phyloP scores from a whole-genome alignment of 2,888 invertebrate genomes.

The Belgica antarctica region DNA sequence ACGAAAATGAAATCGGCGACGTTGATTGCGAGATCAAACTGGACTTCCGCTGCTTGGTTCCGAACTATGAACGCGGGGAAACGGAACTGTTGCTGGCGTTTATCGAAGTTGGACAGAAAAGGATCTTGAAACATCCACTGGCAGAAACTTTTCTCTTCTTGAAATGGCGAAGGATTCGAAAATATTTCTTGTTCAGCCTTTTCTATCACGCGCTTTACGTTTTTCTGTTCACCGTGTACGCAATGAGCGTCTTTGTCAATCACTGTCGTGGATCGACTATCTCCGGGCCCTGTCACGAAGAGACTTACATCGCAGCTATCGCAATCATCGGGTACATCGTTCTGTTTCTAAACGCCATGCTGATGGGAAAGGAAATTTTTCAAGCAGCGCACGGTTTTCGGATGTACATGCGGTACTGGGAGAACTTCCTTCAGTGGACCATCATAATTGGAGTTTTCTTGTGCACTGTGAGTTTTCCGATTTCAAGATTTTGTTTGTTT shows the following conservation, averaged over 20 bases:
- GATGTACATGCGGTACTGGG: constrained; percentile 76
- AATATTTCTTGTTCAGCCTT: constrained; percentile 76
- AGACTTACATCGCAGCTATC: constrained; percentile 48
- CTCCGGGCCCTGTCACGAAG: constrained; percentile 48
- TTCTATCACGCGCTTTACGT: constrained; percentile 76
- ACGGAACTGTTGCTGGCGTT: constrained; percentile 69
- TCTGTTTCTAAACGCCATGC: constrained; percentile 62
- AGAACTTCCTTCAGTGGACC: constrained; percentile 79
- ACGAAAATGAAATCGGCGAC: constrained; percentile 81
- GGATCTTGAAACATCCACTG: constrained; percentile 77
- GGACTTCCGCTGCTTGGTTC: constrained; percentile 64
- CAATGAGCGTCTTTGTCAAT: constrained; percentile 59
- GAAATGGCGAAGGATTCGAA: constrained; percentile 79
- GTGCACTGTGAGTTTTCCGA: constrained; percentile 66
- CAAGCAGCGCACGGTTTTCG: constrained; percentile 64
- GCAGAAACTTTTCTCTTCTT: constrained; percentile 80
- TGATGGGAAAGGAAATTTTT: constrained; percentile 69
- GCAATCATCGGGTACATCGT: constrained; percentile 60
- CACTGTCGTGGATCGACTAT: constrained; percentile 47
- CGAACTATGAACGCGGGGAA: constrained; percentile 64
- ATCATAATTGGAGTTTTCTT: constrained; percentile 71
- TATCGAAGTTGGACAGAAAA: constrained; percentile 76
- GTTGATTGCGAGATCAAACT: constrained; percentile 79
- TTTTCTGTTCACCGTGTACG: constrained; percentile 69
- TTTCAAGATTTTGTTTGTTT: too few relatives aligned